Base-by-base conservation (phyloP, 2,113 vertebrate genomes). In the Myotis davidii region DNA sequence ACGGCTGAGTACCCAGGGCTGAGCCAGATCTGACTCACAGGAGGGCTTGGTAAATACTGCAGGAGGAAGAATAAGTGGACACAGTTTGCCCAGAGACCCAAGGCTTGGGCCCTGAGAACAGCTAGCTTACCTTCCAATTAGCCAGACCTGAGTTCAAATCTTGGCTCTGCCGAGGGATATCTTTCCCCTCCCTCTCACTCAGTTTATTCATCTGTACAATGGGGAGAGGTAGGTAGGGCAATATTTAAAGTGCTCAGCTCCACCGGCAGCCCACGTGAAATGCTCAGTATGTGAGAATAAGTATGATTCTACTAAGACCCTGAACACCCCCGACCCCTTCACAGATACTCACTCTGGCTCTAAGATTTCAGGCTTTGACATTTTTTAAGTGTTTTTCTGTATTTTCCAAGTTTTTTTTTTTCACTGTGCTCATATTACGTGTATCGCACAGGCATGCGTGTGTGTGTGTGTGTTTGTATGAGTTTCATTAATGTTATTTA, bases 221-320 rank as follows among this genome's bases (percentile, higher is more conserved):
- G 9, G n/a, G 12, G 25, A 90, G 67, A 45, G 16, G n/a, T 29
- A 14, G 32, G 70, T 9, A 14, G 42, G 69, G 39, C 17, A 10
- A 0, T n/a, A 52, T 64, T 27, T 54, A 27, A 45, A 29, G 42
- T 2, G 5, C 56, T 52, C 0, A 0, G 32, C 25, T 25, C 21
- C 4, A 0, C 27, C 6, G 0, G 1, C 0, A 0, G 72, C 56
- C 65, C 27, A 0, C 10, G 17, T 1, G 50, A 69, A 85, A 85
- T 5, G 39, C 56, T 91, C 23, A 34, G 69, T 25, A 2, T 42
- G 5, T 45, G 89, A 56, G 70, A 50, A 89, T n/a, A 4, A 32
- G 45, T 17, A 10, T 3, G 18, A 65, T 39, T 67, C 0, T 9
- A 21, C 54, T 2, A 37, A 54, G 54, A 88, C 37, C 86, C 23